Evolutionary conservation across 2,888 invertebrate species (phyloP).

Genomic region (Aelia acuminata): DNA sequence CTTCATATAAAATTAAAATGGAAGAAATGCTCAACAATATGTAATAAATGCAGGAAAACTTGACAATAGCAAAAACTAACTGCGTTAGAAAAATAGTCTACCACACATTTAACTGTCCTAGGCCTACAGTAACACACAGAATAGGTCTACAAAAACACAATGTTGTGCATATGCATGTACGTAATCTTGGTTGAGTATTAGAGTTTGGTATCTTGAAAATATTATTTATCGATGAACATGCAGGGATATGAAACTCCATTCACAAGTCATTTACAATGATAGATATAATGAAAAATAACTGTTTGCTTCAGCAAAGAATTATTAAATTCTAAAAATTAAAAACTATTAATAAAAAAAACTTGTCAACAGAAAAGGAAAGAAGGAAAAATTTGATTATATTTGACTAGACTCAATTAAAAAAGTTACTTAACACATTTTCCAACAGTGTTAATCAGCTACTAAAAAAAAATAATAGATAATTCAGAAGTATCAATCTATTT

Average conservation of each 20-base stretch:
- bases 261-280: not conserved
- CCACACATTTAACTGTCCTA: slow-evolving; percentile 65
- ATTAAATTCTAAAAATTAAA: not conserved
- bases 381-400: slow-evolving; percentile 49
- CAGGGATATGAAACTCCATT: slow-evolving; percentile 43
- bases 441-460: not conserved
- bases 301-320: not conserved
- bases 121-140: slow-evolving; percentile 64
- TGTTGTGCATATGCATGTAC: not conserved
- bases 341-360: not conserved
- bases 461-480: not conserved
- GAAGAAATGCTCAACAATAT: slow-evolving; percentile 59
- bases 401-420: slow-evolving; percentile 47
- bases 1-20: slow-evolving; percentile 61
- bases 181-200: slow-evolving; percentile 10
- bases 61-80: slow-evolving; percentile 64
- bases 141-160: slow-evolving; percentile 58
- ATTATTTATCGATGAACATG: slow-evolving; percentile 19
- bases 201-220: slow-evolving; percentile 17
- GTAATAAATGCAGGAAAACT: slow-evolving; percentile 59
- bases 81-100: slow-evolving; percentile 66
- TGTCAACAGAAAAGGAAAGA: not conserved
- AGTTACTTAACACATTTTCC: not conserved
- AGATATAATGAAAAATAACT: slow-evolving; percentile 12
- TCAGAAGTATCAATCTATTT: not conserved